Base-by-base conservation (phyloP, 2,888 invertebrate species). In the Pterostichus madidus region DNA sequence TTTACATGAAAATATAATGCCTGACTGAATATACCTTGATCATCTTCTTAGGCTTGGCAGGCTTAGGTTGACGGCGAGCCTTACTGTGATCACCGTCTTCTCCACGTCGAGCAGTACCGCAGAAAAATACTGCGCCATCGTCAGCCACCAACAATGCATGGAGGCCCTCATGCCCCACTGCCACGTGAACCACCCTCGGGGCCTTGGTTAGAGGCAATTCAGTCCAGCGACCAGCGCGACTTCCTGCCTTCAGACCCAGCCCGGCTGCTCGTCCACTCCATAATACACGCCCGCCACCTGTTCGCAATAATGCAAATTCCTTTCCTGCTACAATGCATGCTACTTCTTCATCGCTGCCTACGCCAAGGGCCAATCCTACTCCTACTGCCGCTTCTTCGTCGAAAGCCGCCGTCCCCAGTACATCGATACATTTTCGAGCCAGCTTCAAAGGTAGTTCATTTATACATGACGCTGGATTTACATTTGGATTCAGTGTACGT, bases 161-260 rank as follows among this genome's bases (percentile, higher is more conserved):
- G 75, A 96, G 93, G 0, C 98, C 98, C 88, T 99, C 99, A 87
- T 98, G 98, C 0, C 99, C 98, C 1, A 97, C 93, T 0, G 97
- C 95, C 84, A 97, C 93, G 90, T 98, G 95, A 0, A 92, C 90
- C 83, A 96, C 93, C 87, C 93, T 94, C 0, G 95, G 94, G 17
- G 94, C 93, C 90, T 96, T 96, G 0, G 94, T 92, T 78, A 93
- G 90, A 61, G 92, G 90, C 87, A 94, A 90, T 80, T 94, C 91
- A 0, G 92, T 91, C 94, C 94, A 94, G 13, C 68, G 68, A 17
- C 44, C 68, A 6, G 88, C 88, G 75, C 89, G 85, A 11, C 89
- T 86, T 83, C 91, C 92, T 49, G 91, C 92, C 86, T 98, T 98
- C 86, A 98, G 94, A 0, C 98, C 98, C 17, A 98, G 91, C 68